These are phyloP conservation scores for Drosophila kikkawai DNA, from an alignment of 1,140 invertebrate genomes.

Conservation along the genomic window DNA sequence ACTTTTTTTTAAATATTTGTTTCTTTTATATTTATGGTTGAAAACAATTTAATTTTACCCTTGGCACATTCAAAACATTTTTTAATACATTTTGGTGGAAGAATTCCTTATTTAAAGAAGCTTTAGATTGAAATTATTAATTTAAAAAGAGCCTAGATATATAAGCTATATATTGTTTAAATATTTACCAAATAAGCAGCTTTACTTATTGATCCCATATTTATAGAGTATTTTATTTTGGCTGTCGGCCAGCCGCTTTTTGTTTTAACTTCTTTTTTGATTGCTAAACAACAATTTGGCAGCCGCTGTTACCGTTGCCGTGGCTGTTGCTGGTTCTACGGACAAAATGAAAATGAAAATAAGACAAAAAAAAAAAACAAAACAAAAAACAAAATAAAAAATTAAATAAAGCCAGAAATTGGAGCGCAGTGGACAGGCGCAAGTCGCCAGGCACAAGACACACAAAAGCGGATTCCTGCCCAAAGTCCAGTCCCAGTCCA, in stretches of 20 bases:
- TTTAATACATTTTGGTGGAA: not conserved
- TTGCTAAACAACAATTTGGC: constrained; percentile 77
- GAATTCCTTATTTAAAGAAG: not conserved
- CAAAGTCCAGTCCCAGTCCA: constrained; percentile 59
- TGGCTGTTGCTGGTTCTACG: constrained; percentile 60
- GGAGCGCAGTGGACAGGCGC: constrained; percentile 57
- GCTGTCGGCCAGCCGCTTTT: constrained; percentile 27
- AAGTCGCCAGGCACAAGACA: constrained; percentile 38
- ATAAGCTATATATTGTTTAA: not conserved
- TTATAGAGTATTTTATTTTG: constrained; percentile 25
- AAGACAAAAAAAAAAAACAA: constrained; percentile 8
- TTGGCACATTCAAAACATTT: not conserved
- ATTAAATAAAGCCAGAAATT: constrained; percentile 51
- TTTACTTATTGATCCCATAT: not conserved
- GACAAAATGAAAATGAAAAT: constrained; percentile 40
- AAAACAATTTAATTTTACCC: not conserved
- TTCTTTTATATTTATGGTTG: not conserved
- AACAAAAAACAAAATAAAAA: constrained; percentile 6
- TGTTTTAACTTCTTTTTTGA: constrained; percentile 67
- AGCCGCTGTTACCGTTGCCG: constrained; percentile 22
- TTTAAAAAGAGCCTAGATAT: not conserved
- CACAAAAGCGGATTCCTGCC: constrained; percentile 22
- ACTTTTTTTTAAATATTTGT: not conserved
- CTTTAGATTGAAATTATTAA: not conserved
- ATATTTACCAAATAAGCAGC: not conserved